A percentile compares a stretch with the other conserved stretches of the same genome.
Conservation (phyloP, 2,888 invertebrate species). For the Pseudanteris insignis region DNA sequence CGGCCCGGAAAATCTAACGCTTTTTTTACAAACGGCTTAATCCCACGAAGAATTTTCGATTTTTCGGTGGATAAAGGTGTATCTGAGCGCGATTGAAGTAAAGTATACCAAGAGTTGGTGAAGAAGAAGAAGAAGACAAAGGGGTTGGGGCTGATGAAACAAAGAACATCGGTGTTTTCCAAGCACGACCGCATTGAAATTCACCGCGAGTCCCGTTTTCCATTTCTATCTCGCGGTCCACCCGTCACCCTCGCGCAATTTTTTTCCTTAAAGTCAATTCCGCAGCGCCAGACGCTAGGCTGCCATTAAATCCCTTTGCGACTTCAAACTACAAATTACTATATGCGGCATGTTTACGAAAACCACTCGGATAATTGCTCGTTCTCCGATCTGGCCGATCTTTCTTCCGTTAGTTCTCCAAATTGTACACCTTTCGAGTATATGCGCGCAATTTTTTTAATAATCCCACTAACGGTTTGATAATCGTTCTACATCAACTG, state of each 20-base stretch:
- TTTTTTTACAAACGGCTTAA: conserved; percentile 37
- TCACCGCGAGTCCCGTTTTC: conserved; percentile 64
- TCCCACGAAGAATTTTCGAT: conserved; percentile 32
- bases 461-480: too few species aligned
- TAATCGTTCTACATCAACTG: too few species aligned
- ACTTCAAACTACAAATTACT: conserved; percentile 31
- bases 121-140: not conserved
- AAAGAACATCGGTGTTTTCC: conserved; percentile 55
- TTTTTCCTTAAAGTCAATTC: conserved; percentile 37
- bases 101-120: conserved; percentile 28
- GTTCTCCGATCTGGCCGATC: not conserved
- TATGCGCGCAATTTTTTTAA: too few species aligned
- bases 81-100: conserved; percentile 26
- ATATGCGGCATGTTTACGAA: conserved; percentile 13
- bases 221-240: conserved; percentile 61
- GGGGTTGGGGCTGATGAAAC: conserved; percentile 30
- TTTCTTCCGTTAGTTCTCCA: too few species aligned
- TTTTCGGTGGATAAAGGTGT: conserved; percentile 25
- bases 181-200: conserved; percentile 64
- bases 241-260: conserved; percentile 41
- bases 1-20: conserved; percentile 21
- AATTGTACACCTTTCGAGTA: too few species aligned
- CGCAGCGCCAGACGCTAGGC: conserved; percentile 17
- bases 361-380: conserved; percentile 13
- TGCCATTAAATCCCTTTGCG: conserved; percentile 30